Evolutionary conservation across 2,888 invertebrate species (phyloP), one percentile per base, ranked within the genome.

Genomic region (Xestoiulus laeticollis): DNA sequence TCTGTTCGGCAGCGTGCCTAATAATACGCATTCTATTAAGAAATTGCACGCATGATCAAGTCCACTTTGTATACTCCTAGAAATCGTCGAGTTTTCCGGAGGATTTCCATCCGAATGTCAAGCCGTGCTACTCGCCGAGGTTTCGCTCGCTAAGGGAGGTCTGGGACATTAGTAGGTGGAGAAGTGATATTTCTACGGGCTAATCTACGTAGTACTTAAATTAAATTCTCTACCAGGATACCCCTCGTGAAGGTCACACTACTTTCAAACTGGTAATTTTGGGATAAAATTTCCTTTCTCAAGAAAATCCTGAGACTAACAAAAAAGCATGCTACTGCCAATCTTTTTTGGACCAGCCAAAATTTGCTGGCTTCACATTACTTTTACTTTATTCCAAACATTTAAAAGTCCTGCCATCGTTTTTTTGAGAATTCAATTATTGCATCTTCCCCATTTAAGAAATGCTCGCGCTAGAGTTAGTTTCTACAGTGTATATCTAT

Each of bases 361-460:
- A 68, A 68, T 19, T n/a, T n/a, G n/a, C 10, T 26, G 68, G 68
- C 68, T 26, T 68, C 26, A 26, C 26, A 19, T 22, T 22, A 68
- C 68, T 68, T 4, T 10, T n/a, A n/a, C n/a, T n/a, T n/a, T n/a
- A n/a, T n/a, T n/a, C n/a, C n/a, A n/a, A n/a, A n/a, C n/a, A n/a
- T n/a, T n/a, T n/a, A n/a, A n/a, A n/a, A n/a, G n/a, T n/a, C n/a
- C n/a, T n/a, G n/a, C n/a, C n/a, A n/a, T n/a, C n/a, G n/a, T n/a
- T 38, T 5, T 22, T 68, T 68, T 22, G 5, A 26, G 26, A 68
- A 22, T 68, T 6, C 68, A 26, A n/a, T 68, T 68, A 68, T 68
- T 68, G 68, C 68, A 68, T 68, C 68, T 68, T 68, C 22, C 68
- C 68, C 68, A 68, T 68, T n/a, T 5, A 68, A n/a, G 68, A 68